Evolutionary conservation across 1,140 invertebrate genomes (phyloP).

Genomic region (Tetramorium alpestre): DNA sequence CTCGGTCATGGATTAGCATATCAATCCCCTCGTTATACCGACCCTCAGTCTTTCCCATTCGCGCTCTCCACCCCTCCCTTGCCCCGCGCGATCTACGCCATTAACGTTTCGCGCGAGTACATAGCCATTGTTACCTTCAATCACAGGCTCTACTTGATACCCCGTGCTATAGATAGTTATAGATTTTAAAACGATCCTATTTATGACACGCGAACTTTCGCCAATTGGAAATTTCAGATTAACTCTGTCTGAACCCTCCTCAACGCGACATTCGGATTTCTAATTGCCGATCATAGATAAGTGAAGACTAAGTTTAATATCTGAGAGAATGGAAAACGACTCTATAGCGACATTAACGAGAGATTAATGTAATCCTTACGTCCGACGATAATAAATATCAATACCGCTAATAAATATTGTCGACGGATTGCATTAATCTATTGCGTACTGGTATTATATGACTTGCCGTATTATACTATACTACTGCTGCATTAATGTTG

Average conservation of each 20-base stretch:
- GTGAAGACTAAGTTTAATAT: background rate
- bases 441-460: background rate
- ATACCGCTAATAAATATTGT: constrained; percentile 42
- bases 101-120: constrained; percentile 52
- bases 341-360: background rate
- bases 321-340: background rate
- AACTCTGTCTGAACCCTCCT: background rate
- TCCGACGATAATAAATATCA: constrained; percentile 44
- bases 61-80: background rate
- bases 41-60: background rate
- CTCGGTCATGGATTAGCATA: constrained; percentile 70
- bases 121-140: constrained; percentile 43
- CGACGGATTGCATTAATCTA: constrained; percentile 44
- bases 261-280: background rate
- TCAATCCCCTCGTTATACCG: constrained; percentile 74
- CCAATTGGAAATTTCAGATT: background rate
- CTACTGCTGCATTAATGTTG: constrained; percentile 6
- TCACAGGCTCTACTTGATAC: background rate
- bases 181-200: background rate
- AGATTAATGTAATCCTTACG: constrained; percentile 32
- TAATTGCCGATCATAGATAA: background rate
- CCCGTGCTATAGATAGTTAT: background rate
- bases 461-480: constrained; percentile 14
- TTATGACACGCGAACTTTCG: background rate
- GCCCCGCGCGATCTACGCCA: constrained; percentile 29